Conservation (phyloP, 2,888 invertebrate species). For the Pecten maximus region DNA sequence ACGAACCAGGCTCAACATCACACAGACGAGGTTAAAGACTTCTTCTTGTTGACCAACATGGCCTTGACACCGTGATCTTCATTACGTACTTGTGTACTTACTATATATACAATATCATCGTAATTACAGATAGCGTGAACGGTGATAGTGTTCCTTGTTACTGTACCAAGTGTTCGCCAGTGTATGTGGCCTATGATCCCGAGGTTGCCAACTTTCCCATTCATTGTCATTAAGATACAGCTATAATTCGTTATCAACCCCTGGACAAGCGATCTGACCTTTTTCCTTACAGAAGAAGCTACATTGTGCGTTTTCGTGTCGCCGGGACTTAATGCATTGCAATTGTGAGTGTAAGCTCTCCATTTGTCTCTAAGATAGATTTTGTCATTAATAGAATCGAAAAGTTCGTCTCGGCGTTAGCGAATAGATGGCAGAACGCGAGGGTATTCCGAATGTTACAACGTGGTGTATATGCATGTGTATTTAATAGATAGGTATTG, state of each 20-base stretch:
- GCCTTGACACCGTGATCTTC: neutral
- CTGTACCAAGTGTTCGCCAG: neutral
- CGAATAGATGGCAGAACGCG: neutral
- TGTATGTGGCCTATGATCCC: neutral
- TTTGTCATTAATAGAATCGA: neutral
- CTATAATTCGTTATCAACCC: neutral
- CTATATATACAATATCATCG: neutral
- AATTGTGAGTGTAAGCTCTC: neutral
- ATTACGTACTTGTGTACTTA: neutral
- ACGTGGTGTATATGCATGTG: neutral
- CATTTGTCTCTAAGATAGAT: neutral
- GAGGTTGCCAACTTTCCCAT: neutral
- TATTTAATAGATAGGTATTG: neutral
- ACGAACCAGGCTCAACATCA: neutral
- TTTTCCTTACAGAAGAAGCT: neutral
- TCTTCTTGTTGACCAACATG: neutral
- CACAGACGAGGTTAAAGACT: neutral
- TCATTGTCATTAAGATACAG: neutral
- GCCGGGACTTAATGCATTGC: neutral
- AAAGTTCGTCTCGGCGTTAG: neutral
- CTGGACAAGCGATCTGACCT: constrained; percentile 2
- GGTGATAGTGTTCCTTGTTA: neutral
- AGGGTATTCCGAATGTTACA: neutral
- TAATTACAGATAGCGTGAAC: neutral
- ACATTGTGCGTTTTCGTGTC: neutral